Evolutionary conservation across 2,113 vertebrate genomes (phyloP).

Genomic region (Gopherus evgoodei): DNA sequence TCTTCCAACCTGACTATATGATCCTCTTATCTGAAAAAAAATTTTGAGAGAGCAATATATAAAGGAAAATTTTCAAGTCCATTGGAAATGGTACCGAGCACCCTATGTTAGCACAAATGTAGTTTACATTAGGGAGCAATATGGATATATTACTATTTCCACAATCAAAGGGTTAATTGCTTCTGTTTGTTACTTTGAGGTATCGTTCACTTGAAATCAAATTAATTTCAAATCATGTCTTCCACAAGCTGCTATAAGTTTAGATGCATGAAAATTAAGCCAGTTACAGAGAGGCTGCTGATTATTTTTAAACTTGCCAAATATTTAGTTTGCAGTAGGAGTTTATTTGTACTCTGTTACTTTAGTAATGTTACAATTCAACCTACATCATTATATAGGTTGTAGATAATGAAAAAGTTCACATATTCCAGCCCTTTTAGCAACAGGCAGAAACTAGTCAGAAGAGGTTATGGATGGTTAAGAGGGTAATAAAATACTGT

Average conservation of each 20-base stretch:
- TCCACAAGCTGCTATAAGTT: accelerated
- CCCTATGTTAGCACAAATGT: not conserved
- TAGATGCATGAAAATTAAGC: not conserved
- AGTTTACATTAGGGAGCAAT: not conserved
- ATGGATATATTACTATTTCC: not conserved
- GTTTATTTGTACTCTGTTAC: not conserved
- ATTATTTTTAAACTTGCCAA: not conserved
- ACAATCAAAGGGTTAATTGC: not conserved
- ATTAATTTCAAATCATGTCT: not conserved
- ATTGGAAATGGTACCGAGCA: not conserved
- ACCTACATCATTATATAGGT: not conserved
- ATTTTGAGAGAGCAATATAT: accelerated
- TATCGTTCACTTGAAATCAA: not conserved
- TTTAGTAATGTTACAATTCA: not conserved
- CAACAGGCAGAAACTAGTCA: not conserved
- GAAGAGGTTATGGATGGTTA: not conserved
- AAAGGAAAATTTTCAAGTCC: not conserved
- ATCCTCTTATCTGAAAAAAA: not conserved
- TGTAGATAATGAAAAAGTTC: not conserved
- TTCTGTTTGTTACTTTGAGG: not conserved
- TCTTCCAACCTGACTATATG: not conserved
- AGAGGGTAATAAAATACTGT: not conserved
- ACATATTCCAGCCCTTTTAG: not conserved
- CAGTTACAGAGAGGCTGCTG: not conserved
- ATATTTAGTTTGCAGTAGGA: not conserved